Evolutionary conservation across 2,113 vertebrate genomes (phyloP), one percentile per base, ranked within the genome.

Genomic region (Saccopteryx leptura): DNA sequence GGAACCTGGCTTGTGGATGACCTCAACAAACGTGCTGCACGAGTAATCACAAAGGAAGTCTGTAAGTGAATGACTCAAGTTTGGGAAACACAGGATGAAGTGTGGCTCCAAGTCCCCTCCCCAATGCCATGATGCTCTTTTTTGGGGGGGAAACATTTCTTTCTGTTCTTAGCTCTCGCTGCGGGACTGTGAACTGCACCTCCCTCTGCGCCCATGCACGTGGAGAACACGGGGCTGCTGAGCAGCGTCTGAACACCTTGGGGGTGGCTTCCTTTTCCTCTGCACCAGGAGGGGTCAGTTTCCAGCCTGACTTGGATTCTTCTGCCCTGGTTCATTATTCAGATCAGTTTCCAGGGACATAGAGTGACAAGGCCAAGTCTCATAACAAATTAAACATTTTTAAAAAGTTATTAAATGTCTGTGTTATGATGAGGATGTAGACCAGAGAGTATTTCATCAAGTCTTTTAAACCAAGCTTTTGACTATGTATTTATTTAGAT

Each of bases 401-500:
- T 52, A 21, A n/a, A 8, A 88, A 75, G 66, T 80, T 71, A 78
- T 72, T 68, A 89, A 71, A 39, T 87, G 26, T 91, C 56, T 85
- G 13, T 72, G 50, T 68, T 84, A 31, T 10, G 14, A 46, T 50
- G 52, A 90, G n/a, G 50, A 83, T 63, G 79, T 33, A 39, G 72
- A 68, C 54, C 61, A 74, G 1, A 74, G 1, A 56, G 50, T 24
- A 58, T 68, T 94, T 75, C 83, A 31, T 68, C 6, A 90, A 88
- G 65, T 90, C 23, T 88, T 81, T 48, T 75, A 39, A 93, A 60
- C 72, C 39, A 83, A 96, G 33, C 28, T 96, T 95, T 85, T n/a
- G 46, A 75, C 76, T 69, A 80, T 72, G 52, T 88, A 61, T 89
- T 97, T 97, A 97, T 95, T 96, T 95, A 14, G 46, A 26, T 86